phyloP scores from a whole-genome alignment of 1,140 invertebrate genomes.

The Ceratitis capitata region DNA sequence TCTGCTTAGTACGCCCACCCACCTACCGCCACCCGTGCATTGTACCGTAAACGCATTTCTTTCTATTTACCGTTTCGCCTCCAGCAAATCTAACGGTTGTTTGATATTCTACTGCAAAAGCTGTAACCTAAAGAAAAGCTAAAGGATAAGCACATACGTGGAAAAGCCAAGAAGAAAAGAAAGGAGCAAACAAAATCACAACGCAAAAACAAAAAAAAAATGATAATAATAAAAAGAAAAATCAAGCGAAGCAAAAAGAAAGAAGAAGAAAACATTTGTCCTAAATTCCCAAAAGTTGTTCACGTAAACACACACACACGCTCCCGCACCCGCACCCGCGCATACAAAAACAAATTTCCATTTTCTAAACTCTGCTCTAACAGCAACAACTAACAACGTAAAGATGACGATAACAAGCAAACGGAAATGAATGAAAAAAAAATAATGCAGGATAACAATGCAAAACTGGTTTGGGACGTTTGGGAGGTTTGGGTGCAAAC shows the following conservation, averaged over 20 bases:
- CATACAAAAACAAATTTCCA: neutral
- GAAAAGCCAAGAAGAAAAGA: slow-evolving; percentile 21
- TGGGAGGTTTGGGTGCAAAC: neutral
- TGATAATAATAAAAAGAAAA: neutral
- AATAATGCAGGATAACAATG: slow-evolving; percentile 41
- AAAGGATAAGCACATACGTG: slow-evolving; percentile 41
- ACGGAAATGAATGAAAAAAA: slow-evolving; percentile 43
- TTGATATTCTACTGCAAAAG: slow-evolving; percentile 30
- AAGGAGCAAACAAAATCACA: neutral
- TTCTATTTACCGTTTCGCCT: neutral
- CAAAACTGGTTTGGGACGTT: neutral
- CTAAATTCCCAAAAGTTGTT: slow-evolving; percentile 3
- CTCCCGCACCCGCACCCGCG: neutral
- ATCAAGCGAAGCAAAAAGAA: neutral
- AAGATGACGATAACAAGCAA: slow-evolving; percentile 36
- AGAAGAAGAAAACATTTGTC: slow-evolving; percentile 11
- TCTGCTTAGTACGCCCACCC: neutral
- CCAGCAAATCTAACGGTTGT: slow-evolving; percentile 38
- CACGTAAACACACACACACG: neutral
- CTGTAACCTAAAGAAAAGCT: slow-evolving; percentile 42
- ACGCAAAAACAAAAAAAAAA: neutral
- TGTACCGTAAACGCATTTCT: slow-evolving; percentile 1
- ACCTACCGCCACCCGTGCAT: slow-evolving; percentile 39
- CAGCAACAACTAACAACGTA: neutral
- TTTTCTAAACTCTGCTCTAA: neutral